Conservation (phyloP, 2,888 invertebrate species). For the Cryptus armator region DNA sequence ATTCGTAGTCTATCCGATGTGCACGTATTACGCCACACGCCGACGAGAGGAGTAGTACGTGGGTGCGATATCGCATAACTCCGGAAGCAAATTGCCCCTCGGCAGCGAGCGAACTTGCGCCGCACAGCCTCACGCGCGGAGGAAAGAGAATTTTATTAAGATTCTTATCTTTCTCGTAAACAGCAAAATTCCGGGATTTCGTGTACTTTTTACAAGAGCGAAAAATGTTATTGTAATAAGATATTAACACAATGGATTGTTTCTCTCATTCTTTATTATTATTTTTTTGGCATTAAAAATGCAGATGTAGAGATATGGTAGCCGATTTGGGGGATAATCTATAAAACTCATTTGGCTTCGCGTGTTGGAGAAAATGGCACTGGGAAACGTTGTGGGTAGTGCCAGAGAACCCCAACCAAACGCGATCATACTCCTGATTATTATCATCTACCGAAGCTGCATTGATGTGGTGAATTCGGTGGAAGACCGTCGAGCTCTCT, state of each 20-base stretch:
- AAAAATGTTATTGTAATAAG: conserved; percentile 34
- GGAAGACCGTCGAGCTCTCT: conserved; percentile 13
- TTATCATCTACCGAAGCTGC: conserved; percentile 40
- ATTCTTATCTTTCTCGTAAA: conserved; percentile 39
- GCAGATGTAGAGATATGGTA: neutral
- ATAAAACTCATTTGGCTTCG: conserved; percentile 23
- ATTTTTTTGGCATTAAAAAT: neutral
- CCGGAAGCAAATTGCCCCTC: neutral
- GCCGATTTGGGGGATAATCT: conserved; percentile 35
- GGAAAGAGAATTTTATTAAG: conserved; percentile 50
- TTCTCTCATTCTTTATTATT: no score
- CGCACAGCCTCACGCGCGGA: neutral
- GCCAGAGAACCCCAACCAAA: neutral
- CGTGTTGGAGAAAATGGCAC: conserved; percentile 5
- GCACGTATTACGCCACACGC: conserved; percentile 18
- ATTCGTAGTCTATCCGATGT: conserved; percentile 13
- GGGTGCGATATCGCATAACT: conserved; percentile 38
- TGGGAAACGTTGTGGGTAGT: neutral
- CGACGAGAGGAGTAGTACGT: conserved; percentile 19
- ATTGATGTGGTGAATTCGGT: conserved; percentile 44
- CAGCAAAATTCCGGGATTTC: conserved; percentile 33
- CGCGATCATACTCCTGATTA: conserved; percentile 34
- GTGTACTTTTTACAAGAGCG: neutral
- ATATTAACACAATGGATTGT: neutral
- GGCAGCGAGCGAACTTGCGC: neutral